phyloP scores from a whole-genome alignment of 2,797 vertebrate genomes.

The Hyperoplus immaculatus region DNA sequence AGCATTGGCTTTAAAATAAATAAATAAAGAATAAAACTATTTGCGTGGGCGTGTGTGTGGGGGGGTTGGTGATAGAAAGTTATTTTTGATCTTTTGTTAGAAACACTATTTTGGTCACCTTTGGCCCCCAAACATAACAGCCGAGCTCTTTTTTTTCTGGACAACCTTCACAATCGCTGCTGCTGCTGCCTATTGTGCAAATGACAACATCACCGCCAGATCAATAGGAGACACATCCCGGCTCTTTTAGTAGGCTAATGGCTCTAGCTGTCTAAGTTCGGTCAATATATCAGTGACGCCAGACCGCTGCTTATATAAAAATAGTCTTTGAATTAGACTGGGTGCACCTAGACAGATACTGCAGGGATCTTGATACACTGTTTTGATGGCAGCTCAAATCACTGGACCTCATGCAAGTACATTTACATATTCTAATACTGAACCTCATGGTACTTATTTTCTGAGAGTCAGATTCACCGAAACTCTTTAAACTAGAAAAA shows the following conservation, averaged over 20 bases:
- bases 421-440: neutral
- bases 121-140: neutral
- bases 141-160: neutral
- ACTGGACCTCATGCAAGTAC: neutral
- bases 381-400: neutral
- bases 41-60: neutral
- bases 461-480: neutral
- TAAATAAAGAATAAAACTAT: neutral
- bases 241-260: constrained; percentile 69
- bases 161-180: constrained; percentile 26
- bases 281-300: constrained; percentile 53
- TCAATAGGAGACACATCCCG: constrained; percentile 64
- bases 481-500: neutral
- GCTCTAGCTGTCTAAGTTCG: constrained; percentile 44
- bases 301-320: constrained; percentile 44
- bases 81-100: constrained; percentile 38
- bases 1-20: too few species aligned
- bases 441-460: neutral
- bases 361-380: neutral
- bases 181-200: constrained; percentile 36
- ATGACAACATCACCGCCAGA: constrained; percentile 54
- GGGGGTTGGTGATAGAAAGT: neutral
- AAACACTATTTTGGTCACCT: neutral
- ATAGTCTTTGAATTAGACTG: constrained; percentile 22
- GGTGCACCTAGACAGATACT: neutral